Evolutionary conservation across 2,113 vertebrate genomes (phyloP), one percentile per base, ranked within the genome.

Genomic region (Aramus guarauna): DNA sequence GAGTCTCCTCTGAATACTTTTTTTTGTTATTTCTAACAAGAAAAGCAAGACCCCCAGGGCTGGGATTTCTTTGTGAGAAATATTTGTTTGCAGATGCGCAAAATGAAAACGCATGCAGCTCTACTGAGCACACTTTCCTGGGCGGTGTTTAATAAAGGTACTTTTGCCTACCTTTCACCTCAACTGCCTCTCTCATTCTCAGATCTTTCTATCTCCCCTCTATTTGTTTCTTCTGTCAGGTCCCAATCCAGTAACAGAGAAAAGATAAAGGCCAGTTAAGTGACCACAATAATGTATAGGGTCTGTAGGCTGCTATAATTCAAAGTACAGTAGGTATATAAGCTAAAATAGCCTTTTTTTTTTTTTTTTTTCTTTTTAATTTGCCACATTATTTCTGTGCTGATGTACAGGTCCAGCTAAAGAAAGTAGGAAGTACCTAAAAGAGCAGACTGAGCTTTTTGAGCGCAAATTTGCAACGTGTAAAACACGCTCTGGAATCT

Each of bases 51-150:
- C 24, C 13, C 23, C 30, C 15, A 16, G 60, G 32, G 27, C 0
- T 85, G 60, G 34, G 59, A 36, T 91, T 91, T 88, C 60, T 80
- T 5, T 62, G 74, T 78, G 93, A 92, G 69, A 55, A 94, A 59
- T 76, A 45, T 9, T 84, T 71, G 60, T 90, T 95, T 89, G 47
- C 36, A 81, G 79, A 78, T n/a, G 83, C 73, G 36, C 73, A 78
- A 60, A 84, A 47, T 69, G 36, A 63, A 88, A 78, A 71, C 5
- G 9, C 37, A 0, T 50, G 41, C 43, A 58, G 47, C 79, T 80
- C 30, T 63, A 12, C 41, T 66, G 45, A 69, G 69, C 53, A 62
- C 17, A 0, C 37, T n/a, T 94, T 73, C 53, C 58, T 71, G 41
- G 59, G 72, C 39, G 24, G 1, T 63, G 39, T 77, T 89, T 85